These are phyloP conservation scores for Phortica variegata DNA, from an alignment of 1,140 invertebrate genomes.

Conservation along the genomic window DNA sequence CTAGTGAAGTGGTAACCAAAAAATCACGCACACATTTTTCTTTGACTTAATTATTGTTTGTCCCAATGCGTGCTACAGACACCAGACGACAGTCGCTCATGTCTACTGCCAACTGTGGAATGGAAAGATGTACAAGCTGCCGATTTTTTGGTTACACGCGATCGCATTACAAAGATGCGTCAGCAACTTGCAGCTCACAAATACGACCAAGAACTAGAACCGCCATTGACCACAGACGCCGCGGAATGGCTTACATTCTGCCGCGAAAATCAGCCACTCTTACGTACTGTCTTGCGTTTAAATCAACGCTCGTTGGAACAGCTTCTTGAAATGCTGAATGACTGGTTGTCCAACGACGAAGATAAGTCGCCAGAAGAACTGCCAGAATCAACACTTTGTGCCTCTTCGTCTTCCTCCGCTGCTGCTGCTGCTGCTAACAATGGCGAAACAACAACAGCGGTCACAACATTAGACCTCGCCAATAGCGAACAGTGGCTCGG, in stretches of 20 bases:
- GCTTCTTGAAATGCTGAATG: constrained; percentile 34
- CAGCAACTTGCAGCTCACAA: constrained; percentile 20
- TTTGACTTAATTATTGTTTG: no score
- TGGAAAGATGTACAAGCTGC: constrained; percentile 37
- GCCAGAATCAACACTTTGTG: no score
- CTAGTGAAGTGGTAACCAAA: no score
- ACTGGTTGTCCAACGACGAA: constrained; percentile 33
- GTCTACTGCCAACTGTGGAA: constrained; percentile 37
- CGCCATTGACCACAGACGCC: constrained; percentile 33
- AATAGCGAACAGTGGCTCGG: constrained; percentile 39
- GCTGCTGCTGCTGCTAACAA: neutral
- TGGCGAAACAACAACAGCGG: neutral
- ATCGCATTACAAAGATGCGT: constrained; percentile 25
- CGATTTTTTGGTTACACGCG: constrained; percentile 30
- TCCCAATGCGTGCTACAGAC: no score
- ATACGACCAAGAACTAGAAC: constrained; percentile 36
- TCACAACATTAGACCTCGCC: constrained; percentile 22
- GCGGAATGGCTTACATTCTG: constrained; percentile 41
- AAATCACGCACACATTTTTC: no score
- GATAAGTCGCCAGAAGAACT: constrained; percentile 13
- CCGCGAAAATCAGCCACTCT: constrained; percentile 26
- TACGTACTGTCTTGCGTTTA: constrained; percentile 37
- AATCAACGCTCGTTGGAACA: constrained; percentile 37
- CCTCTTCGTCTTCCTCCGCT: no score
- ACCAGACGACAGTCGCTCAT: constrained; percentile 16